Percentiles rank a stretch among this genome's conserved stretches.
These are phyloP conservation scores for Clivina fossor DNA, from an alignment of 2,888 invertebrate genomes.

Conservation along the genomic window DNA sequence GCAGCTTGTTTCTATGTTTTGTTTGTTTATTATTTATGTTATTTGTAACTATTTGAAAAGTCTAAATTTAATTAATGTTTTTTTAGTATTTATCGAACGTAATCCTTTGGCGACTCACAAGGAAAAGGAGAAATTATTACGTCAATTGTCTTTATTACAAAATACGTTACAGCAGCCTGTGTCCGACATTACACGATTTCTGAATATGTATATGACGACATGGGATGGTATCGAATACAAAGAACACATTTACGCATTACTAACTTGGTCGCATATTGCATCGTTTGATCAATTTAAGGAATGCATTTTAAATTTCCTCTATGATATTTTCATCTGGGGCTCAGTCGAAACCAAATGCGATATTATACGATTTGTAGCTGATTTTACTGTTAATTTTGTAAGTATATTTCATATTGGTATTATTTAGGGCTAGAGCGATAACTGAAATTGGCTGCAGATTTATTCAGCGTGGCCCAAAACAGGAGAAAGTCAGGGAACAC, in stretches of 20 bases:
- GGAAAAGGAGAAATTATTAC: conserved; percentile 21
- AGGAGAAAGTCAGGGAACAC: too few species aligned
- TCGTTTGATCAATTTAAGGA: conserved; percentile 6
- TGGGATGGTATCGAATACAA: conserved; percentile 22
- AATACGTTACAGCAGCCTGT: conserved; percentile 20
- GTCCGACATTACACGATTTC: conserved; percentile 17
- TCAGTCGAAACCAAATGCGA: conserved; percentile 18
- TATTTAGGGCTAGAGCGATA: too few species aligned
- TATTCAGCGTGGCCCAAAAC: too few species aligned
- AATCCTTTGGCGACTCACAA: conserved; percentile 8
- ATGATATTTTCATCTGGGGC: conserved; percentile 19
- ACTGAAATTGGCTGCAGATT: too few species aligned
- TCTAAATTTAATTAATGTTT: background rate
- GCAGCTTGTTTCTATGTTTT: too few species aligned
- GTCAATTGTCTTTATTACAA: conserved; percentile 8
- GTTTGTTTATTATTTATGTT: too few species aligned
- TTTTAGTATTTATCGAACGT: conserved; percentile 18
- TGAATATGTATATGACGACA: conserved; percentile 11
- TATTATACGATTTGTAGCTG: conserved; percentile 9
- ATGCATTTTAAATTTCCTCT: conserved; percentile 14
- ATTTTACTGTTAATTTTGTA: conserved; percentile 17
- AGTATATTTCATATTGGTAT: background rate
- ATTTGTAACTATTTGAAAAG: too few species aligned
- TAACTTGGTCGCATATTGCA: conserved; percentile 14
- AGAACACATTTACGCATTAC: conserved; percentile 10